A percentile compares a stretch with the other conserved stretches of the same genome.
Evolutionary conservation across 2,113 vertebrate species (phyloP).

Genomic region (Noturus placidus): DNA sequence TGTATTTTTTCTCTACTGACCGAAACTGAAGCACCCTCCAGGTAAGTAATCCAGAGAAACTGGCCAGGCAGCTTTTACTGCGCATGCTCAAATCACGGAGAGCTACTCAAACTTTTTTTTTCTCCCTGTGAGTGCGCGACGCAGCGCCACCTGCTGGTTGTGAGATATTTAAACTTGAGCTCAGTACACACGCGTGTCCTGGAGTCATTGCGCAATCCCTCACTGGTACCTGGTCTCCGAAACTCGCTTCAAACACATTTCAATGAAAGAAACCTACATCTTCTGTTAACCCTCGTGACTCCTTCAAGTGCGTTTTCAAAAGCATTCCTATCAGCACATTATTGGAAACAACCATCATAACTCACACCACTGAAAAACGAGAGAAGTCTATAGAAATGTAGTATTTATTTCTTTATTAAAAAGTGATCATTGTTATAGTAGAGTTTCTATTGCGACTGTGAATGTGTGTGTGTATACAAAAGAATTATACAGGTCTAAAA

Average conservation of each 20-base stretch:
- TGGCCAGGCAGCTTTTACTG: constrained; percentile 74
- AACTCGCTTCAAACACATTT: not conserved
- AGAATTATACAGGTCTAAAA: constrained; percentile 18
- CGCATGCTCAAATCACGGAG: constrained; percentile 73
- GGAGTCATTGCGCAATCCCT: not conserved
- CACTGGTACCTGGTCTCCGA: too few relatives aligned
- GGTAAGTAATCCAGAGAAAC: constrained; percentile 78
- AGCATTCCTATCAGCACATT: not conserved
- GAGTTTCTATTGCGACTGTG: not conserved
- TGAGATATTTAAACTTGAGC: not conserved
- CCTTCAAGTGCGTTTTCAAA: not conserved
- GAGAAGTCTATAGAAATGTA: constrained; percentile 8
- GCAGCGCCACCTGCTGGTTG: constrained; percentile 71
- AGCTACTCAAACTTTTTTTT: constrained; percentile 71
- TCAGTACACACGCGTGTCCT: not conserved
- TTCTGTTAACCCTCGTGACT: not conserved
- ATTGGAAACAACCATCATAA: not conserved
- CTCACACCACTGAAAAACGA: constrained; percentile 23
- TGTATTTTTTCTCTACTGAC: constrained; percentile 42
- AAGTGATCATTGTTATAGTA: constrained; percentile 37
- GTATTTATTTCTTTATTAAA: constrained; percentile 32
- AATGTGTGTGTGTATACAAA: constrained; percentile 2
- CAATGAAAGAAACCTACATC: not conserved
- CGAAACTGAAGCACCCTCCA: constrained; percentile 73
- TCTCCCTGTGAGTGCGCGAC: constrained; percentile 44